Percentiles rank a stretch among this genome's conserved stretches.
Conservation (phyloP, 2,888 invertebrate species). For the Penaeus monodon region DNA sequence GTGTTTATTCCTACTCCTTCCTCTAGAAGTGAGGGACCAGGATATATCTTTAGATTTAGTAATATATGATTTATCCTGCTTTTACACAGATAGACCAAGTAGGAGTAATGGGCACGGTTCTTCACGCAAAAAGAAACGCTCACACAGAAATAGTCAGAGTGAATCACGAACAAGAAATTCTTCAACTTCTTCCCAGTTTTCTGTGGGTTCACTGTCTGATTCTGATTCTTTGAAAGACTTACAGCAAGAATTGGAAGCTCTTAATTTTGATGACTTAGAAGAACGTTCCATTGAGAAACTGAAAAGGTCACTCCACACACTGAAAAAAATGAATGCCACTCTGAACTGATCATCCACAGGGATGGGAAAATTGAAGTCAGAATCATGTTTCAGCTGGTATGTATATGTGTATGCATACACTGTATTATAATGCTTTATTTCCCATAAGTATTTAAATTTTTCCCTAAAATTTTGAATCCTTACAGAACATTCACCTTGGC, state of each 20-base stretch:
- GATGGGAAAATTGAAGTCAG: no score
- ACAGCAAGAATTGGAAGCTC: conserved; percentile 41
- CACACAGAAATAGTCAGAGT: conserved; percentile 43
- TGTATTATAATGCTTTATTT: no score
- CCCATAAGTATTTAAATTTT: no score
- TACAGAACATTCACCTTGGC: no score
- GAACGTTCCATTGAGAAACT: not conserved
- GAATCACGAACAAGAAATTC: conserved; percentile 37
- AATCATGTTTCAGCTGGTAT: no score
- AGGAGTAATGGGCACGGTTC: conserved; percentile 19
- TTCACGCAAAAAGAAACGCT: conserved; percentile 45
- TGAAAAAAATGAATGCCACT: conserved; percentile 13
- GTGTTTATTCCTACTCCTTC: no score
- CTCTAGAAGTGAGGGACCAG: no score
- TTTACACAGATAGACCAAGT: not conserved
- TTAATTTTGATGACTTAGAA: conserved; percentile 50
- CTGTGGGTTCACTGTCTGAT: conserved; percentile 39
- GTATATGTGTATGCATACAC: no score
- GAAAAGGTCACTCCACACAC: not conserved
- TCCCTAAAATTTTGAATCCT: no score
- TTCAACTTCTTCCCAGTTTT: conserved; percentile 45
- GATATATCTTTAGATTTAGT: not conserved
- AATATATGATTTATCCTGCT: not conserved
- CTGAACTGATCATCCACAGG: no score
- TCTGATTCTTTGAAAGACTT: conserved; percentile 56